Evolutionary conservation across 2,888 invertebrate species (phyloP), one percentile per base, ranked within the genome.

Genomic region (Melinopterus prodromus): DNA sequence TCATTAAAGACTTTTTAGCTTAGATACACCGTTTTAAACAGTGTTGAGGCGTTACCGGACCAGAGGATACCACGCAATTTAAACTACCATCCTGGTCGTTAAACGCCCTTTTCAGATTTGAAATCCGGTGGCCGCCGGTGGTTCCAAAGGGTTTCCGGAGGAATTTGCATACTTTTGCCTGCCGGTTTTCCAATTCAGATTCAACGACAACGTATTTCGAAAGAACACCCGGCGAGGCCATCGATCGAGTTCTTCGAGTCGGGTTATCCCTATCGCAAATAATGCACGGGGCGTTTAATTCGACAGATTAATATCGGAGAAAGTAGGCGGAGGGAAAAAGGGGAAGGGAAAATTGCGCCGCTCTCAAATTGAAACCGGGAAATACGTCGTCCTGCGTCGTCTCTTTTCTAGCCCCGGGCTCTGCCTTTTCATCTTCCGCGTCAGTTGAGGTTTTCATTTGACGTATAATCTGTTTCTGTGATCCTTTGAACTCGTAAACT

Each of bases 31-130:
- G 3, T 26, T 26, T 53, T 53, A 53, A 53, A 53, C 3, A 53
- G 12, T 53, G 53, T 53, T 53, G 53, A 53, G 53, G 53, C 53
- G 53, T 53, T 1, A 2, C 7, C 53, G 12, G 12, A 53, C 53
- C 53, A 53, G 2, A 4, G 53, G 53, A 53, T 3, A 53, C 7
- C 53, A 53, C 9, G 53, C 53, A 53, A 53, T 53, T 53, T 53
- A 53, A 9, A 53, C 53, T 2, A 6, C 53, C 12, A 53, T 53
- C 7, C 53, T 53, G 12, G 53, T 53, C 53, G 53, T 53, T 53
- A 53, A 53, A 53, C 53, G 53, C 53, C 53, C 53, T 53, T 53
- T 53, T 53, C 53, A 53, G 53, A 53, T 53, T 53, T 53, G 53
- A 1, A 53, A 53, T 53, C 53, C 53, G 53, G 53, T 12, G 5